Conservation (phyloP, 2,113 vertebrate species). For the Turnix velox region DNA sequence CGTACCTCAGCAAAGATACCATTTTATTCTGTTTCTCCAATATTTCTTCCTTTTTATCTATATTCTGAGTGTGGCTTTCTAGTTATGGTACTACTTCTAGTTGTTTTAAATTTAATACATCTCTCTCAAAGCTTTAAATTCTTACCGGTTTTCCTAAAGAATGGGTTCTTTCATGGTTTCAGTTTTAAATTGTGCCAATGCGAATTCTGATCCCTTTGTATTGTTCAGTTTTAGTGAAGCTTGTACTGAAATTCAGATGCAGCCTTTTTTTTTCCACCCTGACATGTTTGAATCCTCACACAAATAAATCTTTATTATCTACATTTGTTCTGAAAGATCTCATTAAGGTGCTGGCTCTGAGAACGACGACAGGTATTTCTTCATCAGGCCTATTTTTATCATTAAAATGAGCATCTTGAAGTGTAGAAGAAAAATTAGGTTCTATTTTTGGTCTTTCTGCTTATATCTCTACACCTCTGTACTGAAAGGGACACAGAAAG, state of each 20-base stretch:
- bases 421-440: not conserved
- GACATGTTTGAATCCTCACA: conserved; percentile 42
- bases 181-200: conserved; percentile 57
- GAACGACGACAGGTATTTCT: not conserved
- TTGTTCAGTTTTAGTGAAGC: conserved; percentile 1
- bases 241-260: conserved; percentile 16
- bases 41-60: conserved; percentile 36
- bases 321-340: conserved; percentile 29
- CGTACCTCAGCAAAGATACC: conserved; percentile 66
- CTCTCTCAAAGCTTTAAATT: conserved; percentile 65
- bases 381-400: not conserved
- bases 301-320: conserved; percentile 59
- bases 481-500: not conserved
- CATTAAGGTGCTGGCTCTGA: conserved; percentile 12
- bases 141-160: not conserved
- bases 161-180: not conserved
- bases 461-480: not conserved
- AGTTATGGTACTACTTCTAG: conserved; percentile 62
- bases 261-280: not conserved
- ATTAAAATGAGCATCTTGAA: not conserved
- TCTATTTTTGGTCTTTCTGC: not conserved
- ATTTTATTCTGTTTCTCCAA: not conserved
- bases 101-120: conserved; percentile 57
- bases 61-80: conserved; percentile 35
- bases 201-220: not conserved